Base-by-base conservation (phyloP, 2,113 vertebrate species). In the Tretioscincus oriximinensis region DNA sequence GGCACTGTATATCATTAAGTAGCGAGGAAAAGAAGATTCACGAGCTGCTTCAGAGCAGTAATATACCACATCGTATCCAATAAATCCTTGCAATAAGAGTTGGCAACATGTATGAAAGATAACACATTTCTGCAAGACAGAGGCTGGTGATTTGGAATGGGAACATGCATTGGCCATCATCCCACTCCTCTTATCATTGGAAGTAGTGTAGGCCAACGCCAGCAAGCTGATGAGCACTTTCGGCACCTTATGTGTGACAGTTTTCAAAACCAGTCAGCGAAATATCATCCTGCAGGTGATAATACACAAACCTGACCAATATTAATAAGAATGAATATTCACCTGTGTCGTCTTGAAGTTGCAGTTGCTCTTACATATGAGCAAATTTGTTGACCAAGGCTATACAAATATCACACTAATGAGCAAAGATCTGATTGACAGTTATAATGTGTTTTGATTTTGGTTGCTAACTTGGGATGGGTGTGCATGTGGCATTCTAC, bases 11-110 rank as follows among this genome's bases (percentile, higher is more conserved):
- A 45, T 80, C 35, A 73, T 1, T 83, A 72, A 90, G 61, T 69
- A 60, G 60, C 22, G 35, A 77, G 70, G 61, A 67, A 76, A 81
- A 77, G 73, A 81, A 76, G 80, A 77, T 82, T 88, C 90, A 80
- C 74, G 73, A 87, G 87, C 63, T 81, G 68, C 76, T 80, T 73
- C 47, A 81, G 85, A 78, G 85, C 35, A 81, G 79, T 81, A 67
- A 89, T 69, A 67, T 47, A 28, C 77, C 77, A 41, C 79, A 35
- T 86, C 77, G 78, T 45, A 21, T 86, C 80, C 82, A 71, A 28
- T 84, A 90, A 84, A 87, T 84, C 73, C 79, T 73, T 73, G 60
- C 85, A 65, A 61, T 29, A 74, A 82, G 51, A 24, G 22, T 87
- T 0, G 0, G 29, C 3, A 54, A 47, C 26, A 47, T 49, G 4